Percentiles rank a stretch among this genome's conserved stretches.
phyloP scores from a whole-genome alignment of 2,113 vertebrate species.

The Hassar affinis region DNA sequence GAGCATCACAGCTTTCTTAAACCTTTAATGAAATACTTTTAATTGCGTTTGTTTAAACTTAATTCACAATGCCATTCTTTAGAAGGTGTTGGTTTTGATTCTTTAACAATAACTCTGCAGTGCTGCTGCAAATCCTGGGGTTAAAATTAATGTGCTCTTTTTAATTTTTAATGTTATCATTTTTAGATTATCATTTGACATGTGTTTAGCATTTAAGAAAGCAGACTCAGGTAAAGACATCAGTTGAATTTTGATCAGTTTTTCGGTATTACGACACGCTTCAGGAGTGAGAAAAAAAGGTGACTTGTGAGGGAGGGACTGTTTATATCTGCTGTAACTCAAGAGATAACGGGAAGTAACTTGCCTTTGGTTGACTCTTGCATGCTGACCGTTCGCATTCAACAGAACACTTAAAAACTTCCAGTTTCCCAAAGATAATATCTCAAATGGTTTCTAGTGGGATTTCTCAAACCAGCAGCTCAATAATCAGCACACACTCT shows the following conservation, averaged over 20 bases:
- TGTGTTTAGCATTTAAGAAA: no score
- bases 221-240: no score
- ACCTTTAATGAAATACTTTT: not conserved
- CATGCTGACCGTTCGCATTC: not conserved
- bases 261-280: not conserved
- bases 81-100: not conserved
- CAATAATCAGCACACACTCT: not conserved
- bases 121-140: not conserved
- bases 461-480: not conserved
- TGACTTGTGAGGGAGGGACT: not conserved
- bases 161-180: not conserved
- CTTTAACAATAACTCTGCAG: not conserved
- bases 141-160: not conserved
- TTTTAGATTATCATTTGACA: not conserved
- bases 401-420: not conserved
- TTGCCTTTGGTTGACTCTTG: not conserved
- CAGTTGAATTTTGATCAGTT: no score
- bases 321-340: not conserved
- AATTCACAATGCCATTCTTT: no score
- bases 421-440: not conserved
- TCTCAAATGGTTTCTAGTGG: not conserved
- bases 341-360: not conserved
- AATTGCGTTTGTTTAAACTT: not conserved
- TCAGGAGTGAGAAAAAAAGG: not conserved
- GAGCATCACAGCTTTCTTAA: not conserved